Evolutionary conservation across 2,113 vertebrate genomes (phyloP).

Genomic region (Brienomyrus brachyistius): DNA sequence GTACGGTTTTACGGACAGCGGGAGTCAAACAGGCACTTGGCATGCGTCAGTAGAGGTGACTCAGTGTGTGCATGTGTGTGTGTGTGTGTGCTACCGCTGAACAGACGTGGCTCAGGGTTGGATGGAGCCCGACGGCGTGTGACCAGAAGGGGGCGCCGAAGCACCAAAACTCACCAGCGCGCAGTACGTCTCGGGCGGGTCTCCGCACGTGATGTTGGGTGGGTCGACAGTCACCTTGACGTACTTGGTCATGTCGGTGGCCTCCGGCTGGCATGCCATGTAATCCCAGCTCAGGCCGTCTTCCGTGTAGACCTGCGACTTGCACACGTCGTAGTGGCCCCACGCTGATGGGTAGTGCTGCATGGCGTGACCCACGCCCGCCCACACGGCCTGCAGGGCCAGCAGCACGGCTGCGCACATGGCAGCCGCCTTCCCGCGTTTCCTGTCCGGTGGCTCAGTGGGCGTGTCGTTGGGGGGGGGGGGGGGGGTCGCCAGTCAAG

Average conservation of each 20-base stretch:
- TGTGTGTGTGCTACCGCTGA: neutral
- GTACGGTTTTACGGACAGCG: neutral
- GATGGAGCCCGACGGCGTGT: neutral
- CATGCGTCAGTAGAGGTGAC: slow-evolving; percentile 14
- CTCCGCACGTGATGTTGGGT: slow-evolving; percentile 92
- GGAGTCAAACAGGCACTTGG: neutral
- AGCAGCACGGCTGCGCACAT: slow-evolving; percentile 84
- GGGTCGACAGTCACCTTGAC: slow-evolving; percentile 90
- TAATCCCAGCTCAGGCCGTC: slow-evolving; percentile 97
- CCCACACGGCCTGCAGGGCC: slow-evolving; percentile 82
- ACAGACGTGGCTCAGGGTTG: neutral
- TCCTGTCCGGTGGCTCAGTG: neutral
- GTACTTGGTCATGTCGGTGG: slow-evolving; percentile 91
- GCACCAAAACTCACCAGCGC: slow-evolving; percentile 79
- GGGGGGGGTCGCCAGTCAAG: neutral
- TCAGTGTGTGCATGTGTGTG: neutral
- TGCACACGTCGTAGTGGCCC: slow-evolving; percentile 97
- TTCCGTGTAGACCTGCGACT: slow-evolving; percentile 89
- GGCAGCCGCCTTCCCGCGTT: slow-evolving; percentile 29
- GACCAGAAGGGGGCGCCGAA: neutral
- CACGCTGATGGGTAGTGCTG: slow-evolving; percentile 90
- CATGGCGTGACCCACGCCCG: slow-evolving; percentile 74
- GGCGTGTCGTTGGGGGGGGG: neutral
- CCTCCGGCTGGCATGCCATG: slow-evolving; percentile 96
- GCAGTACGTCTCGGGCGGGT: slow-evolving; percentile 92